Conservation (phyloP, 2,113 vertebrate genomes). For the Dissostichus mawsoni region DNA sequence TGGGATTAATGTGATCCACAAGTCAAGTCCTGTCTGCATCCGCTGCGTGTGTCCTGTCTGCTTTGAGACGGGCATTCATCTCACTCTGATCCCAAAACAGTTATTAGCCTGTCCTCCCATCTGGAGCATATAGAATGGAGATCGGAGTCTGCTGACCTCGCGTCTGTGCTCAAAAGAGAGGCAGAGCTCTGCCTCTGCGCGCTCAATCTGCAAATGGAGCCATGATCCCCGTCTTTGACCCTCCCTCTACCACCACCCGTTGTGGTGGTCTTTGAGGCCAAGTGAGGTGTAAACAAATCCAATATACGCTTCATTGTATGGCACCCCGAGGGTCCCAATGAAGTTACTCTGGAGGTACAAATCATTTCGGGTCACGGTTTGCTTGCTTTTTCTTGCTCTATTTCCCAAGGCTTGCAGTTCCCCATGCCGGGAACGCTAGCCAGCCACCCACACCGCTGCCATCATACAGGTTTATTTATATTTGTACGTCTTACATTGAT, state of each 20-base stretch:
- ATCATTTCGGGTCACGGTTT: constrained; percentile 77
- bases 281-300: constrained; percentile 85
- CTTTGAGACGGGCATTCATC: constrained; percentile 43
- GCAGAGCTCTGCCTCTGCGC: constrained; percentile 43
- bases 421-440: constrained; percentile 17
- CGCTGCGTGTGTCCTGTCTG: constrained; percentile 68
- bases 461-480: constrained; percentile 78
- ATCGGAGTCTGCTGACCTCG: constrained; percentile 61
- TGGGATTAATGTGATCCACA: constrained; percentile 73
- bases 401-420: constrained; percentile 48
- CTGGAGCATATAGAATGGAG: constrained; percentile 41
- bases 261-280: constrained; percentile 77
- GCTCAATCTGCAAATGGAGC: constrained; percentile 76
- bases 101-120: constrained; percentile 63
- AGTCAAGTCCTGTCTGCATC: constrained; percentile 70
- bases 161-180: constrained; percentile 53
- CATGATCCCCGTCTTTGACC: constrained; percentile 71
- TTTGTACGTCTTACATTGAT: constrained; percentile 73
- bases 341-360: constrained; percentile 78
- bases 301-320: constrained; percentile 80
- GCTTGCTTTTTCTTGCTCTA: constrained; percentile 75
- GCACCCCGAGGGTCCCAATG: constrained; percentile 69
- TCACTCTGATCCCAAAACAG: constrained; percentile 64
- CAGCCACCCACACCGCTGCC: constrained; percentile 64
- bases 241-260: constrained; percentile 75